These are phyloP conservation scores for Varroa destructor DNA, from an alignment of 1,140 invertebrate species.

Conservation along the genomic window DNA sequence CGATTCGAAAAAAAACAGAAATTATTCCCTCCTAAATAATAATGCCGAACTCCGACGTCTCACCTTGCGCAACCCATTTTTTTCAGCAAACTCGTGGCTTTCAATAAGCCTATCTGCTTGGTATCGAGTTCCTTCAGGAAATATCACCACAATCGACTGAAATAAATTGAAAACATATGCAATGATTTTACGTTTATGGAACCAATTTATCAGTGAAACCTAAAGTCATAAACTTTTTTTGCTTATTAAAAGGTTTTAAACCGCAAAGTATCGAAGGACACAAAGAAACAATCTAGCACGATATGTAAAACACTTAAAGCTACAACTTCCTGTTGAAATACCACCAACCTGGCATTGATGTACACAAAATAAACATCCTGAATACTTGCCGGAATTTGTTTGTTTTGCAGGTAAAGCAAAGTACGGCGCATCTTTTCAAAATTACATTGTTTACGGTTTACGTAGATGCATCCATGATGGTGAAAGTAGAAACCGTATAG, in stretches of 20 bases:
- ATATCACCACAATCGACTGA: conserved; percentile 17
- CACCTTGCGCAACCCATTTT: background rate
- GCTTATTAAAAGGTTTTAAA: too few species aligned
- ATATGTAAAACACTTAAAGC: too few species aligned
- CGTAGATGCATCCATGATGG: conserved; percentile 23
- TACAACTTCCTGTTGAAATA: too few species aligned
- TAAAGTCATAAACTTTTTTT: too few species aligned
- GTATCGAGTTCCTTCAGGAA: conserved; percentile 25
- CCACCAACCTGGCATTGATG: background rate
- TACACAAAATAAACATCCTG: background rate
- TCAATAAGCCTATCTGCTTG: background rate
- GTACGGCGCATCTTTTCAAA: conserved; percentile 18
- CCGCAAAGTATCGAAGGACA: too few species aligned
- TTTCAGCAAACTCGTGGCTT: conserved; percentile 20
- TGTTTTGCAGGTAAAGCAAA: conserved; percentile 17
- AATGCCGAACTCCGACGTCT: background rate
- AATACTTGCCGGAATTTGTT: background rate
- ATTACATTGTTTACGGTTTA: conserved; percentile 1
- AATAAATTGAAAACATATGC: background rate
- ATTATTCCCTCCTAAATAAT: background rate
- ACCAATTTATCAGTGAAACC: too few species aligned
- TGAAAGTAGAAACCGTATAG: conserved; percentile 20
- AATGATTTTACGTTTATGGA: too few species aligned
- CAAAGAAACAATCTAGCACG: too few species aligned
- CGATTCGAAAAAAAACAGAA: background rate